Base-by-base conservation (phyloP, 2,113 vertebrate species). In the Chitala chitala region DNA sequence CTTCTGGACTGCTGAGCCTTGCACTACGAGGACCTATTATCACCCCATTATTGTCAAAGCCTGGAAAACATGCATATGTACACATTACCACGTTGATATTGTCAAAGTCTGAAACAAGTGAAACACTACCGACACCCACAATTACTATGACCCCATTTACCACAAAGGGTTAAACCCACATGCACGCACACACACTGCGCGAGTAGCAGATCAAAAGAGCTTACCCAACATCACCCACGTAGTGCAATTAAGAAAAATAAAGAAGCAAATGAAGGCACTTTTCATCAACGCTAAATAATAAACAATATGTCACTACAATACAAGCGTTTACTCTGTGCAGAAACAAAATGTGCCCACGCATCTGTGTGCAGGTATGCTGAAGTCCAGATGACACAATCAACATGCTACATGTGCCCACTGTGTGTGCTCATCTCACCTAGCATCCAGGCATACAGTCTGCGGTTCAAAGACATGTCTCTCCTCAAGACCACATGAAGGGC, bases 391-490 rank as follows among this genome's bases (percentile, higher is more conserved):
- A n/a, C n/a, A n/a, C n/a, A n/a, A n/a, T n/a, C n/a, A n/a, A n/a
- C n/a, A n/a, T n/a, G n/a, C n/a, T n/a, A n/a, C n/a, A n/a, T n/a
- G n/a, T n/a, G n/a, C n/a, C n/a, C n/a, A n/a, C n/a, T 48, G 56
- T 29, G 38, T 5, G 46, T 22, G 59, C 17, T 42, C 46, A 15
- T 36, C 94, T 78, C 87, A 99, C 97, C 97, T 46, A 99, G 89
- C 80, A 99, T 92, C 96, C 97, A 99, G 0, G 97, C 96, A 82
- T 99, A 99, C 75, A 99, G 95, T 83, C 97, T 94, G 79, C 97
- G 89, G 86, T 99, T 99, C 77, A 99, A 89, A 2, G 97, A 99
- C 97, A 99, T 99, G 82, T 99, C 97, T 88, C 97, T 93, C 83
- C 97, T 94, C 76, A 99, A 87, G 26, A 99, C 96, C 24, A 99